Evolutionary conservation across 1,140 invertebrate genomes (phyloP).

Genomic region (Anthonomus grandis): DNA sequence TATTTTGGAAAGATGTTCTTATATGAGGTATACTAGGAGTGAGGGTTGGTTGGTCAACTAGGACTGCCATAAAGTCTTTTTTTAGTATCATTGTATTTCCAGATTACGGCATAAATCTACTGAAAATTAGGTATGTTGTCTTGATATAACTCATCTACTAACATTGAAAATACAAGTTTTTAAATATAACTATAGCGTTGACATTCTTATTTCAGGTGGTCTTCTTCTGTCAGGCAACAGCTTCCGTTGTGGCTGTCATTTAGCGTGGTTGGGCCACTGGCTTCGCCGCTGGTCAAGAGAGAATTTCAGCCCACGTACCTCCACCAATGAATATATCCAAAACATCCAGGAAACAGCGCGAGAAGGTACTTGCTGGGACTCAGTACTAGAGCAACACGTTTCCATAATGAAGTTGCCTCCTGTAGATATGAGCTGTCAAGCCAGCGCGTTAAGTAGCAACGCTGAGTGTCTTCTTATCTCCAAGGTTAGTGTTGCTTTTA

Average conservation of each 20-base stretch:
- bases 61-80: too few species aligned
- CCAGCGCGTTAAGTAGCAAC: constrained; percentile 62
- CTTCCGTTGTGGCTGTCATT: constrained; percentile 79
- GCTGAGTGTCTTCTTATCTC: neutral
- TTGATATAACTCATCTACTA: too few species aligned
- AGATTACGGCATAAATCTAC: too few species aligned
- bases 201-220: constrained; percentile 76
- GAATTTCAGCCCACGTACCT: constrained; percentile 68
- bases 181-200: too few species aligned
- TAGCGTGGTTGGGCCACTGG: constrained; percentile 88
- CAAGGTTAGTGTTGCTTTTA: neutral
- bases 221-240: constrained; percentile 79
- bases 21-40: too few species aligned
- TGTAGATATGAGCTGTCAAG: constrained; percentile 72
- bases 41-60: too few species aligned
- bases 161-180: too few species aligned
- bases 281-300: constrained; percentile 78
- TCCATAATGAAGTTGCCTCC: constrained; percentile 69
- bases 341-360: constrained; percentile 51
- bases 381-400: constrained; percentile 55
- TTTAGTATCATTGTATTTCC: too few species aligned
- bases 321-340: constrained; percentile 55
- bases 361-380: constrained; percentile 64
- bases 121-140: too few species aligned
- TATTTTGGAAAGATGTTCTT: too few species aligned